Evolutionary conservation across 2,888 invertebrate species (phyloP).

Genomic region (Euplagia quadripunctaria): DNA sequence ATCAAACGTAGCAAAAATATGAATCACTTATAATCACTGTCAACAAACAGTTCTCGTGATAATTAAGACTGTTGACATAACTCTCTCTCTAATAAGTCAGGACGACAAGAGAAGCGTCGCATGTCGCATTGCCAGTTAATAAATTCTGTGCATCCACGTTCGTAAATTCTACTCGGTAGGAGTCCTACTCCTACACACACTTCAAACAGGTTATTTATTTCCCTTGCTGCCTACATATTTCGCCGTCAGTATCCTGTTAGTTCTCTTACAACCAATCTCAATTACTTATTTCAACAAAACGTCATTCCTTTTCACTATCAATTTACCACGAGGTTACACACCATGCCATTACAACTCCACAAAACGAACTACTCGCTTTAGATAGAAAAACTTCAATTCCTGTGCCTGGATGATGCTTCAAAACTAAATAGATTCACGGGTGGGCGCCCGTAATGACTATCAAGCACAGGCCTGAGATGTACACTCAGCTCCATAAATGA

Average conservation of each 20-base stretch:
- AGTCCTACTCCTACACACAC: neutral
- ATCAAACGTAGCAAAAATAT: too few relatives aligned
- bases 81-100: too few relatives aligned
- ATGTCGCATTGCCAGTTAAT: too few relatives aligned
- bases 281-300: constrained; percentile 11
- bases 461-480: constrained; percentile 47
- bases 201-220: neutral
- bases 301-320: constrained; percentile 15
- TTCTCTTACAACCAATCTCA: constrained; percentile 8
- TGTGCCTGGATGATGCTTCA: constrained; percentile 38
- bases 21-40: too few relatives aligned
- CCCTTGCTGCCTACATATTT: neutral
- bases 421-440: constrained; percentile 70
- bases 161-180: neutral
- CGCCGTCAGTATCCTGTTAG: neutral
- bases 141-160: neutral
- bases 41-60: too few relatives aligned
- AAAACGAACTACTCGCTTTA: constrained; percentile 39
- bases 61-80: too few relatives aligned
- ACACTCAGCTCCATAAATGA: constrained; percentile 44
- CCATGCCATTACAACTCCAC: constrained; percentile 32
- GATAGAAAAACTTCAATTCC: constrained; percentile 46
- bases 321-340: constrained; percentile 1
- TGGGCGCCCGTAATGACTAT: constrained; percentile 71
- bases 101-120: too few relatives aligned